Evolutionary conservation across 2,888 invertebrate genomes (phyloP), one percentile per base, ranked within the genome.

Genomic region (Tenthredo livida): DNA sequence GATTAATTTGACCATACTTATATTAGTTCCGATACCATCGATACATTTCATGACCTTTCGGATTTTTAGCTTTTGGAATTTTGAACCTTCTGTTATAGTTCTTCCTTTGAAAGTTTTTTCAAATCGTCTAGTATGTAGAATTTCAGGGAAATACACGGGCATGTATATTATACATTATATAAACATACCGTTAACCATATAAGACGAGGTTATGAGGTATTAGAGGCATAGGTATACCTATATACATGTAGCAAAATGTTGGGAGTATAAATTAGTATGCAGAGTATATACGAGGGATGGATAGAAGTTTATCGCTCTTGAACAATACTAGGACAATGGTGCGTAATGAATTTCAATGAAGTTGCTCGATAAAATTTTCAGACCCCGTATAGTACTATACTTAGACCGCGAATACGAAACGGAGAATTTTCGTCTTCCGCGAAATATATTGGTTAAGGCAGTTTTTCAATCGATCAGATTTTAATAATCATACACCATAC

Each of bases 331-430:
- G 80, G 61, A 80, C 80, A 61, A 80, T 33, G 80, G n/a, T 40
- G 58, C 80, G 61, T 33, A 80, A 80, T 80, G 80, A 80, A 80
- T 80, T 80, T 80, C 37, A 80, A 80, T 61, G 29, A 78, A 50
- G 29, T 29, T 21, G 58, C n/a, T 61, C 61, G 80, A 80, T 80
- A 58, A 80, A 61, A 80, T 80, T 54, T 40, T 17, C 75, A 29
- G 50, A 77, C 10, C 29, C 33, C 7, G 75, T 47, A 50, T n/a
- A n/a, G n/a, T n/a, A n/a, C n/a, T n/a, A 10, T 75, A 17, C 29
- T 2, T 17, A 29, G 37, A 17, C n/a, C 58, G 58, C 6, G 2
- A 37, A 54, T n/a, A 25, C 17, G 29, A 37, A 54, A 54, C 78
- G 10, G 17, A 50, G 40, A 17, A 17, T 47, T 75, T 17, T n/a